Evolutionary conservation across 2,113 vertebrate species (phyloP), one percentile per base, ranked within the genome.

Genomic region (Dascyllus trimaculatus): DNA sequence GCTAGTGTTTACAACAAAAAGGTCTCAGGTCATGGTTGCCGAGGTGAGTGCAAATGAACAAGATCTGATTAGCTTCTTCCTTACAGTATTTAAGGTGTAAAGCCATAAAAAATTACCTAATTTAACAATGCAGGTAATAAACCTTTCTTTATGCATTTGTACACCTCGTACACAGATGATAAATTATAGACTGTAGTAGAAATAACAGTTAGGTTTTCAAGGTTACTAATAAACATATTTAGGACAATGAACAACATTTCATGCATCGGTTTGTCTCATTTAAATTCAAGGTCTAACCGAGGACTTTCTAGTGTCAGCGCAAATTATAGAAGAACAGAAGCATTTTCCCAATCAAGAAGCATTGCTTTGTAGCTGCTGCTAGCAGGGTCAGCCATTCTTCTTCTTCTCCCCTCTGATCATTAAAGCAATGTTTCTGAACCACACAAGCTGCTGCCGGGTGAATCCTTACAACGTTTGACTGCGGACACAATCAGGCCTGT

Each of bases 331-430:
- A 19, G 14, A 70, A 52, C 3, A 21, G 64, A 14, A 74, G 13
- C 32, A 15, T 38, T 61, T 54, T n/a, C 15, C 45, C 19, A 66
- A 57, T 61, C 40, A 67, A 26, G 48, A 38, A 4, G 32, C 25
- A 64, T 26, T 53, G 7, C 26, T 68, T 26, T 32, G 17, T 14
- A 49, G 49, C 21, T 49, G 54, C 56, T 5, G 26, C 24, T 15
- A 13, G 38, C 38, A 40, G 32, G 4, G 53, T 76, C 46, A 61
- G 67, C 61, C 29, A 1, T 21, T 57, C 32, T 62, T 21, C 32
- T 35, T 35, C 32, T 35, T 35, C 8, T 35, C 26, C 13, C 46
- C 49, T 61, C 48, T 38, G 29, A 74, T 73, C 56, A 61, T 69
- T 43, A 49, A 19, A 48, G 24, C 32, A 58, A 14, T 13, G 11